Evolutionary conservation across 2,888 invertebrate species (phyloP).

Genomic region (Pterostichus niger): DNA sequence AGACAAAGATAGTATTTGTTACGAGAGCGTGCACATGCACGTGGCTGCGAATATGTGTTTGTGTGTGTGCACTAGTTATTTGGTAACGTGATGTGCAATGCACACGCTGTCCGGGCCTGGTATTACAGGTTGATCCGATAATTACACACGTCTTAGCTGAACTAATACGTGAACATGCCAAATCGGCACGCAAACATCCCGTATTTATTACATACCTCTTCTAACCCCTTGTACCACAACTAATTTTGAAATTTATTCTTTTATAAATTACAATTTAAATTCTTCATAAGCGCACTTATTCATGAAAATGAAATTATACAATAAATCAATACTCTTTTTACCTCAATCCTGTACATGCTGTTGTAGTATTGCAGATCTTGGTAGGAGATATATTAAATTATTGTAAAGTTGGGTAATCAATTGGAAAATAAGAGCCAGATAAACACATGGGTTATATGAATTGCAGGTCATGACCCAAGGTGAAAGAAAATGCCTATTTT

Average conservation of each 20-base stretch:
- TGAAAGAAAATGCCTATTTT: too few species aligned
- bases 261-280: background rate
- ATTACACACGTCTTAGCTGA: constrained; percentile 62
- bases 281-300: too few species aligned
- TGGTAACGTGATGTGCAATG: constrained; percentile 59
- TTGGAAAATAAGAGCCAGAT: too few species aligned
- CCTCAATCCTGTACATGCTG: too few species aligned
- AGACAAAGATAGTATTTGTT: background rate
- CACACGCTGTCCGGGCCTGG: constrained; percentile 32
- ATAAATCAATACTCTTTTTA: too few species aligned
- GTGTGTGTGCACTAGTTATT: constrained; percentile 60
- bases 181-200: constrained; percentile 59
- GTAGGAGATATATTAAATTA: too few species aligned
- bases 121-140: constrained; percentile 66
- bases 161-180: constrained; percentile 64
- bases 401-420: too few species aligned
- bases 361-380: too few species aligned
- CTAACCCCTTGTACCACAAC: background rate
- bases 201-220: background rate
- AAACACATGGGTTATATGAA: too few species aligned
- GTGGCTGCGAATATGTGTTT: constrained; percentile 6
- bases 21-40: background rate
- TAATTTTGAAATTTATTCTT: background rate
- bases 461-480: too few species aligned
- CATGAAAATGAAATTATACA: too few species aligned